These are phyloP conservation scores for Oryzias sinensis DNA, from an alignment of 2,797 vertebrate genomes.

Conservation along the genomic window DNA sequence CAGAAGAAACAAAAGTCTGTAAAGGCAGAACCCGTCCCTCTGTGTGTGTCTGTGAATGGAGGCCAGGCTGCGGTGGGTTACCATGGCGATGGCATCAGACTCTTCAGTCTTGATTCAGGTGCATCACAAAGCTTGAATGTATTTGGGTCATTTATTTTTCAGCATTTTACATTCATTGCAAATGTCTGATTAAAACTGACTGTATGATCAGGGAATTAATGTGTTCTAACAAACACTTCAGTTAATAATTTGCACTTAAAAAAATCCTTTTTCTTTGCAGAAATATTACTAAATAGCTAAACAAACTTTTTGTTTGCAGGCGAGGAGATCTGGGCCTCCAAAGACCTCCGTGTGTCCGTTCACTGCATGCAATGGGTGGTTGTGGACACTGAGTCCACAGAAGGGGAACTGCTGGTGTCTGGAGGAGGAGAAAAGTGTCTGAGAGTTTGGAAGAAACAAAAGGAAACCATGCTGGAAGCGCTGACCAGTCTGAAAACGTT, in stretches of 20 bases:
- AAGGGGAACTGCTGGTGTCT: constrained; percentile 65
- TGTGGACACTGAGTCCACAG: constrained; percentile 4
- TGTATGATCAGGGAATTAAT: too few species aligned
- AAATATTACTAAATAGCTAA: too few species aligned
- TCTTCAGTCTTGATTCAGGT: constrained; percentile 78
- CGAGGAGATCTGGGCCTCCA: constrained; percentile 47
- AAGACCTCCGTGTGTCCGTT: constrained; percentile 57
- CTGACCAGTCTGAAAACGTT: constrained; percentile 58
- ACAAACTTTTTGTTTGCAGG: constrained; percentile 52
- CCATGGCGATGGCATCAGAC: constrained; percentile 76
- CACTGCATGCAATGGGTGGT: constrained; percentile 77
- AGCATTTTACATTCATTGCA: too few species aligned
- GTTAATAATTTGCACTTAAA: too few species aligned
- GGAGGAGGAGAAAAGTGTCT: constrained; percentile 76
- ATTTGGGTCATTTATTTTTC: background rate
- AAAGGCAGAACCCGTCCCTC: constrained; percentile 62
- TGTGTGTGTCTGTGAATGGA: constrained; percentile 76
- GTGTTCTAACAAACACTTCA: too few species aligned
- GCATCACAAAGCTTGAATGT: constrained; percentile 1
- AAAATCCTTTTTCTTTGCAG: too few species aligned
- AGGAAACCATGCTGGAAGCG: constrained; percentile 5
- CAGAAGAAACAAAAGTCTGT: constrained; percentile 42
- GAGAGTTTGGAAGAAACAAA: constrained; percentile 70
- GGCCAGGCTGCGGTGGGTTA: constrained; percentile 78
- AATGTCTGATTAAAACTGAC: background rate